Percentiles rank a stretch among this genome's conserved stretches.
These are phyloP conservation scores for Amaurobius ferox DNA, from an alignment of 2,888 invertebrate genomes.

Conservation along the genomic window DNA sequence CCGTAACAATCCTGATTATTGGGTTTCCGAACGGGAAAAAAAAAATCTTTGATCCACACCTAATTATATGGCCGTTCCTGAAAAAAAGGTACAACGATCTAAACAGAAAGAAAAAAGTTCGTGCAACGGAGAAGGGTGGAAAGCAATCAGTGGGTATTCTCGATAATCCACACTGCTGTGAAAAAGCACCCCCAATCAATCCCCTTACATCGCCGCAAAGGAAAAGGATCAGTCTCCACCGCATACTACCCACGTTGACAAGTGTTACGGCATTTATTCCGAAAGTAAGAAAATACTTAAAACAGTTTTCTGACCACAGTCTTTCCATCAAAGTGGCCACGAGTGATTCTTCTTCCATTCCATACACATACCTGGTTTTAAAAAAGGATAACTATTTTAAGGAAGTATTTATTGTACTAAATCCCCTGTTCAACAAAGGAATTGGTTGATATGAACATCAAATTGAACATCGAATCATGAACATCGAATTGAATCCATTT, in stretches of 20 bases:
- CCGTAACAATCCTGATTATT: too few species aligned
- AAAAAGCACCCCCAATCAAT: slow-evolving; percentile 57
- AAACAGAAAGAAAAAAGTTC: not conserved
- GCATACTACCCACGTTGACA: not conserved
- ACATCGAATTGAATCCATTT: too few species aligned
- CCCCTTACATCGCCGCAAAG: slow-evolving; percentile 46
- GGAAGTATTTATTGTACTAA: too few species aligned
- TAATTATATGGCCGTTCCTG: not conserved
- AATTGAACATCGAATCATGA: too few species aligned
- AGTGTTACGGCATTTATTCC: not conserved
- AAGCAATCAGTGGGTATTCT: slow-evolving; percentile 40
- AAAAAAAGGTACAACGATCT: not conserved
- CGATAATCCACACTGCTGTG: slow-evolving; percentile 28
- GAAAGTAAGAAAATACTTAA: not conserved
- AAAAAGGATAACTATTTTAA: too few species aligned
- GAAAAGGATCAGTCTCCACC: not conserved
- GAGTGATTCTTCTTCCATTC: not conserved
- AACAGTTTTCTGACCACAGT: not conserved
- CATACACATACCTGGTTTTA: too few species aligned
- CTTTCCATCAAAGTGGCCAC: slow-evolving; percentile 1
- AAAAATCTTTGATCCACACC: not conserved
- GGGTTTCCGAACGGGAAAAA: too few species aligned
- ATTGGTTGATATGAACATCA: too few species aligned
- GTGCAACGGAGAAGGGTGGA: not conserved
- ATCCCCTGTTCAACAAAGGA: too few species aligned